Evolutionary conservation across 2,797 vertebrate genomes (phyloP), one percentile per base, ranked within the genome.

Genomic region (Diglossa cyanea): DNA sequence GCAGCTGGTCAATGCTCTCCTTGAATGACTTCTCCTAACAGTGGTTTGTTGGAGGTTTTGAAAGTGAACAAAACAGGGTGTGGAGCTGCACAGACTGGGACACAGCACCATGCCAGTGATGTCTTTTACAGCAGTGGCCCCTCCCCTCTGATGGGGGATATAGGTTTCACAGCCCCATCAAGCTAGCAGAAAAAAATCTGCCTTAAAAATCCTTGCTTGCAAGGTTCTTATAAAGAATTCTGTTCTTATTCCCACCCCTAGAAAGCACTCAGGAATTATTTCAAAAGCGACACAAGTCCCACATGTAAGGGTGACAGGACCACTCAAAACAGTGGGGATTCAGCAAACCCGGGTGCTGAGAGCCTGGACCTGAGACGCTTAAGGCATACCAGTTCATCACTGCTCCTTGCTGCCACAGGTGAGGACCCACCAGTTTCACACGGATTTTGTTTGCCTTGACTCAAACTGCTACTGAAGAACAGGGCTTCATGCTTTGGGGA

Each of bases 321-420:
- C 18, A 26, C 5, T 37, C 39, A 58, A 79, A 89, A 18, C 9
- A 20, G 10, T 10, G 31, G 19, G 6, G 8, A 35, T 53, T 70
- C 2, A 1, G 6, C 31, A 53, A 57, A 30, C 10, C 6, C 58
- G 53, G 35, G 39, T 79, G 62, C n/a, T 50, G 30, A 50, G 28
- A 74, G 21, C 21, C 11, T 58, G 30, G 20, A 19, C 14, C 58
- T 68, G 47, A 48, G 44, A 51, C 13, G 11, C 10, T 19, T 4
- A 33, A 65, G 31, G 21, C 9, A 20, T 1, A 1, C 0, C 2
- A 55, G 14, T 5, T 77, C 26, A 11, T 28, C 1, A 2, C n/a
- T 77, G 35, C 44, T 80, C 13, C 51, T 50, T 45, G 30, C 39
- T 74, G 23, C 17, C 26, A 23, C 24, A 31, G 54, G 18, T 17